A percentile compares a stretch with the other conserved stretches of the same genome.
Conservation (phyloP, 2,888 invertebrate species). For the Caenorhabditis wallacei region DNA sequence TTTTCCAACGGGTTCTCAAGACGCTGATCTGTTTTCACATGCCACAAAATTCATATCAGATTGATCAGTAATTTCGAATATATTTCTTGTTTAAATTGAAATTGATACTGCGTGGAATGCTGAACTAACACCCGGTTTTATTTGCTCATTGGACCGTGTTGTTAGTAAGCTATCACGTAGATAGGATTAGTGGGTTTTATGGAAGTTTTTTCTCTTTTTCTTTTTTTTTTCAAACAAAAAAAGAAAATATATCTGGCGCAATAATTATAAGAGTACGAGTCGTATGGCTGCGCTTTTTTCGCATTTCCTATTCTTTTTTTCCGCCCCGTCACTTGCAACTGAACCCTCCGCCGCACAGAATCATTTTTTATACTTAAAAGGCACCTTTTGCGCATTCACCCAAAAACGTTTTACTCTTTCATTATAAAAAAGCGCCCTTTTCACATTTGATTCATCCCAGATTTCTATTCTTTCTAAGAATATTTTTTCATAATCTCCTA, state of each 20-base stretch:
- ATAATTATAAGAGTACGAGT: constrained; percentile 32
- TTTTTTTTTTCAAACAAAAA: background rate
- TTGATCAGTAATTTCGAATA: too few species aligned
- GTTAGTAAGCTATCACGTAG: too few species aligned
- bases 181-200: too few species aligned
- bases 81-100: too few species aligned
- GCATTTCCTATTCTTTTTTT: constrained; percentile 4
- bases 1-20: too few species aligned
- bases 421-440: background rate
- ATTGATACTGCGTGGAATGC: too few species aligned
- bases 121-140: too few species aligned
- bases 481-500: background rate
- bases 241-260: background rate
- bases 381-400: constrained; percentile 29
- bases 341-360: background rate
- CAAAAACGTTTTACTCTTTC: constrained; percentile 14
- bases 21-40: too few species aligned
- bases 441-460: constrained; percentile 3
- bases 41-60: too few species aligned
- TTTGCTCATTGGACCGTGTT: too few species aligned
- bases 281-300: constrained; percentile 7
- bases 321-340: constrained; percentile 18
- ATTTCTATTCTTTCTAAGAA: background rate
- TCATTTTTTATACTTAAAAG: background rate
- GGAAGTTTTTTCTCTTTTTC: background rate